Conservation (phyloP, 53 echinoderm and acorn worm species). For the Crossaster papposus region DNA sequence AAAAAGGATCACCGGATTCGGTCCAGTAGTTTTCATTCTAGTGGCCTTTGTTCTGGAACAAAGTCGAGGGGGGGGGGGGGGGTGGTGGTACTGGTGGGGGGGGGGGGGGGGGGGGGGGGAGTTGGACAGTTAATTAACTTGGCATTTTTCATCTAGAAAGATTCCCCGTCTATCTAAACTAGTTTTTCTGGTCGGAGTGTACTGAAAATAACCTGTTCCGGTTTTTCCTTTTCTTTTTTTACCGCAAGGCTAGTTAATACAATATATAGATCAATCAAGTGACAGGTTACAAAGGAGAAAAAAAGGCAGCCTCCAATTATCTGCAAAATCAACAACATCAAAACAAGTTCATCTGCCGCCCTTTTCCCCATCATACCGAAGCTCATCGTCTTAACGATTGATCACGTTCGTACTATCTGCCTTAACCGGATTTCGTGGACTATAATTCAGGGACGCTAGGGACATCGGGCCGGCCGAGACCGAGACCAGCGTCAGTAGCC, state of each 20-base stretch:
- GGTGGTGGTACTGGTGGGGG: no score
- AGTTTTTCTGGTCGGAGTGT: no score
- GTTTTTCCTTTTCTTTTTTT: no score
- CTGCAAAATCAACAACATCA: not conserved
- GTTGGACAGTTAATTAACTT: no score
- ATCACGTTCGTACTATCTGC: constrained; percentile 1
- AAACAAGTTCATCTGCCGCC: not conserved
- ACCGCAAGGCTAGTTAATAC: not conserved
- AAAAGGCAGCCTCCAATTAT: not conserved
- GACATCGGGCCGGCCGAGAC: not conserved
- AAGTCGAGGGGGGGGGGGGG: no score
- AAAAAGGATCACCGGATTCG: no score
- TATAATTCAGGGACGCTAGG: not conserved
- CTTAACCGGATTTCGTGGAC: not conserved
- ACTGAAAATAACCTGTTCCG: no score
- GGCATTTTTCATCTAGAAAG: no score
- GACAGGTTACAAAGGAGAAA: not conserved
- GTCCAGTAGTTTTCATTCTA: no score
- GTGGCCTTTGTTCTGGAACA: no score
- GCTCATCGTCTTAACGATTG: not conserved
- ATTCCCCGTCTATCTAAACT: no score
- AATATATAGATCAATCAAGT: not conserved
- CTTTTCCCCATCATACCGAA: not conserved
- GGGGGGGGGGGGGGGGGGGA: no score
- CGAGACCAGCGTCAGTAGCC: not conserved